Evolutionary conservation across 2,113 vertebrate genomes (phyloP).

Genomic region (Amblyopsis rosae): DNA sequence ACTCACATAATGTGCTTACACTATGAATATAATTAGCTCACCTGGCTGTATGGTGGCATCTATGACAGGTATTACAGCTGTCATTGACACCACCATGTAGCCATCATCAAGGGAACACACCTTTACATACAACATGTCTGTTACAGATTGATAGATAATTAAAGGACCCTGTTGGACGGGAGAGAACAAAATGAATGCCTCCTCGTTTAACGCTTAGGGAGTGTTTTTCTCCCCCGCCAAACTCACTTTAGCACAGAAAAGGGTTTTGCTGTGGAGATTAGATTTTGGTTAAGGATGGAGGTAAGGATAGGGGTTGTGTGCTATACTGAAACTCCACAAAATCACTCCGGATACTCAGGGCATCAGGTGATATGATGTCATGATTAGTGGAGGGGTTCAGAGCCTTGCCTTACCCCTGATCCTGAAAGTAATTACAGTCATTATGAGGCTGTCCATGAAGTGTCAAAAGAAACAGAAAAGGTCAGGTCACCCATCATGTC

Average conservation of each 20-base stretch:
- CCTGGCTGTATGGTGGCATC: background rate
- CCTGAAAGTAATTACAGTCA: constrained; percentile 12
- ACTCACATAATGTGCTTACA: constrained; percentile 22
- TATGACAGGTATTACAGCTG: background rate
- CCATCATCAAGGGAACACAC: background rate
- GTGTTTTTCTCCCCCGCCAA: constrained; percentile 55
- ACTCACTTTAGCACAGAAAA: constrained; percentile 46
- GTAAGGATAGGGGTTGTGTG: constrained; percentile 44
- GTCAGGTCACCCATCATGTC: constrained; percentile 30
- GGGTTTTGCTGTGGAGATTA: constrained; percentile 56
- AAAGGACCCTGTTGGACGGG: constrained; percentile 78
- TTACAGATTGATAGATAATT: constrained; percentile 69
- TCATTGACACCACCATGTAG: background rate
- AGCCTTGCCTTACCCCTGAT: constrained; percentile 67
- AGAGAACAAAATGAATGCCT: constrained; percentile 73
- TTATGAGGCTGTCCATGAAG: constrained; percentile 26
- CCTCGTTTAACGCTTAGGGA: constrained; percentile 74
- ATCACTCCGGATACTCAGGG: constrained; percentile 78
- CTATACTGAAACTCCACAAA: constrained; percentile 75
- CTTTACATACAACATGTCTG: too few relatives aligned
- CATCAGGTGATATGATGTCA: constrained; percentile 80
- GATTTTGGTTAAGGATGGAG: background rate
- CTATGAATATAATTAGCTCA: constrained; percentile 19
- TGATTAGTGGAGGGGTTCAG: constrained; percentile 74
- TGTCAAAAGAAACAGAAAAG: constrained; percentile 39